Evolutionary conservation across 2,113 vertebrate species (phyloP), one percentile per base, ranked within the genome.

Genomic region (Rhinogobius similis): DNA sequence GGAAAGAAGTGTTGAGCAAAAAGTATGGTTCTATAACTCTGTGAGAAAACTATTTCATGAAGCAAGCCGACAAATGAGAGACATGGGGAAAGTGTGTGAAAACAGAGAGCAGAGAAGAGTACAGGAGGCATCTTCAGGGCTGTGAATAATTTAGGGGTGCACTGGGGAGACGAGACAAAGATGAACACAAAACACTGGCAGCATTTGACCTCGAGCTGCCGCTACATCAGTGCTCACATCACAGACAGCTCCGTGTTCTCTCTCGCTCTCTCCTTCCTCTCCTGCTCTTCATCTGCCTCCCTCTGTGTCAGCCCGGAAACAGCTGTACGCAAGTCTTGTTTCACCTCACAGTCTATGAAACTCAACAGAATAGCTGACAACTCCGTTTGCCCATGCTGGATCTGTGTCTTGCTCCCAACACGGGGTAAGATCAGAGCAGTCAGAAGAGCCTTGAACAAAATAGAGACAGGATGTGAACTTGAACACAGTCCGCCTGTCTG

Each of bases 61-160:
- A 90, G 83, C 78, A 84, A 84, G 75, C 76, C 65, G 74, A 84
- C 82, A 88, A 81, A 83, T 67, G 71, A 85, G 77, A 73, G 76
- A 81, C 68, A 76, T 58, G 32, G 74, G 73, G 70, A 62, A 83
- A 62, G 59, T 67, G 83, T 68, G 75, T 72, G 79, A 82, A 80
- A 62, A 67, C 59, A 78, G 78, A 73, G 29, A 24, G 52, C 23
- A 55, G 24, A 75, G 68, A 75, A 69, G 64, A 56, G 71, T 43
- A 73, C 16, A 56, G 70, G 81, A 87, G 77, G 83, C 79, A 82
- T 88, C 90, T 90, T 85, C 82, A 73, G 90, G 50, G 88, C 84
- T 70, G 84, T 93, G 92, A 92, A 93, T 92, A 92, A 93, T 92
- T 93, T 90, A 93, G 81, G 82, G 79, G 83, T 85, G 89, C 86